Evolutionary conservation across 1,140 invertebrate genomes (phyloP).

Genomic region (Zeugodacus cucurbitae): DNA sequence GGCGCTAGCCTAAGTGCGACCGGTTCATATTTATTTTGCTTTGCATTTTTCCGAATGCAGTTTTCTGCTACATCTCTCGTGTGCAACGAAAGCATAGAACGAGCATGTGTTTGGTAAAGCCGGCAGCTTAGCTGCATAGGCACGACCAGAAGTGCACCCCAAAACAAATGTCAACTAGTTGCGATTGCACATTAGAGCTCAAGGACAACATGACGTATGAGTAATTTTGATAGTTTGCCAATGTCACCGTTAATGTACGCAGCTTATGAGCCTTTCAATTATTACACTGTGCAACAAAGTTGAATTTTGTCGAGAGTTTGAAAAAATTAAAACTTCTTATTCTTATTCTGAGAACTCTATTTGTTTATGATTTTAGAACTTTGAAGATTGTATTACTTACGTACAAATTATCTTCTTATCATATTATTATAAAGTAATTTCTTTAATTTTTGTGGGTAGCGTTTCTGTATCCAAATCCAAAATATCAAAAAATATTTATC

Average conservation of each 20-base stretch:
- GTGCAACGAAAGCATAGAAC: not conserved
- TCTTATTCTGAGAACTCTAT: no score
- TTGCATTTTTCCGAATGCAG: not conserved
- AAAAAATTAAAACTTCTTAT: no score
- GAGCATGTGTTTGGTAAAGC: not conserved
- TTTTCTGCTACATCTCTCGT: not conserved
- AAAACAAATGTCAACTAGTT: constrained; percentile 36
- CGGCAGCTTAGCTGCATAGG: not conserved
- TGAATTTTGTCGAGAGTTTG: no score
- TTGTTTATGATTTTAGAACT: no score
- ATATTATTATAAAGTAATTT: no score
- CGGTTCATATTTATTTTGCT: constrained; percentile 2
- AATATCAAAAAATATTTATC: no score
- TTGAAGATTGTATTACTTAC: no score
- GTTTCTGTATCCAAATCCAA: no score
- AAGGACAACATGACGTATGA: constrained; percentile 38
- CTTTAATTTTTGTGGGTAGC: no score
- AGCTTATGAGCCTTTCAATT: no score
- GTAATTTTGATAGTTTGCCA: constrained; percentile 23
- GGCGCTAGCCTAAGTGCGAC: not conserved
- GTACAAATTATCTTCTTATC: no score
- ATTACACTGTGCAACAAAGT: no score
- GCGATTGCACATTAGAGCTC: not conserved
- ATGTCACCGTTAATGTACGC: not conserved
- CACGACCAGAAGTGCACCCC: constrained; percentile 24